Base-by-base conservation (phyloP, 2,797 vertebrate genomes). In the Microchirus variegatus region DNA sequence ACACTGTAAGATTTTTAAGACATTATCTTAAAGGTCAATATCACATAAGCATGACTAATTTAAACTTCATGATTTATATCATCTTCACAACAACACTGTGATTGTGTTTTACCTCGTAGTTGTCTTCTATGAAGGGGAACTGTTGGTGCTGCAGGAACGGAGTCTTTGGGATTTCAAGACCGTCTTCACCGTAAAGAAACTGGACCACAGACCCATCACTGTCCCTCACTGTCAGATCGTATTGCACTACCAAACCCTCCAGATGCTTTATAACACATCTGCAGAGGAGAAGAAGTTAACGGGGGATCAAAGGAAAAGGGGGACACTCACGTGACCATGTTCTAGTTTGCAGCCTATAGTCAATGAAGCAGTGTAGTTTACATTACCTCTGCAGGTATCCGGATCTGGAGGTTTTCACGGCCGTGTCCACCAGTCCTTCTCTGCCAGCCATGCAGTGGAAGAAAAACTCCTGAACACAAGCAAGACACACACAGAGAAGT, bases 361-460 rank as follows among this genome's bases (percentile, higher is more conserved):
- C 11, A 26, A 10, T 13, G 9, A 19, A 36, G 18, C 12, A 2
- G 10, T 12, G 1, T 19, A 2, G 17, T 36, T 46, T 14, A 2
- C 0, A 19, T 70, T 73, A 99, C 98, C 97, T 96, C 73, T 99
- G 98, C 9, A 99, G 92, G 80, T 99, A 99, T 38, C 97, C 98
- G 1, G 98, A 99, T 71, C 98, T 92, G 62, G 96, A 99, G 3
- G 97, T 99, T 90, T 99, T 99, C 55, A 99, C 98, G 26, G 98
- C 97, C 0, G 98, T 99, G 78, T 99, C 98, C 4, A 99, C 98
- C 2, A 99, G 91, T 14, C 98, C 98, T 77, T 99, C 97, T 76
- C 98, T 94, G 51, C 98, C 98, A 12, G 98, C 98, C 98, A 99
- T 99, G 81, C 98, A 99, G 74, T 99, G 98, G 70, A 96, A 99